A percentile compares a stretch with the other conserved stretches of the same genome.
phyloP scores from a whole-genome alignment of 1,140 invertebrate species.

The Drosophila tristis region DNA sequence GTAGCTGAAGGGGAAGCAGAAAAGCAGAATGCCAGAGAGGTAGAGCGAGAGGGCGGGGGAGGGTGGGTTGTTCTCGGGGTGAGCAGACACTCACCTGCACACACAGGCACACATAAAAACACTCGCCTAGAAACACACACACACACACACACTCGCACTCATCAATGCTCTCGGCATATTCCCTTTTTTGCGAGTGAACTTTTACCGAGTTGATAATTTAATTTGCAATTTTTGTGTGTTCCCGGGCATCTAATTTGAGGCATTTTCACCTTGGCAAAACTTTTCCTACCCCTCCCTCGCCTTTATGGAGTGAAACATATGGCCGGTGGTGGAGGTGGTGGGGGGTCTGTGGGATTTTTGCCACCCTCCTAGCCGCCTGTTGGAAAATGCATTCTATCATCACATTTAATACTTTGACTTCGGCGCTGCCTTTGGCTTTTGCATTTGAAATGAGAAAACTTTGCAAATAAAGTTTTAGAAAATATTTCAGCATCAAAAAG shows the following conservation, averaged over 20 bases:
- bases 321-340: neutral
- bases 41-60: neutral
- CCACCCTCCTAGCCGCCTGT: too few species aligned
- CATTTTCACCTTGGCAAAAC: conserved; percentile 69
- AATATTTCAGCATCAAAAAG: conserved; percentile 25
- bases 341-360: neutral
- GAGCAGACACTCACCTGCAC: conserved; percentile 17
- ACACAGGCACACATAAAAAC: conserved; percentile 29
- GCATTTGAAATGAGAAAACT: conserved; percentile 46
- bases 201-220: conserved; percentile 77
- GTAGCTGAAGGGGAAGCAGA: conserved; percentile 17
- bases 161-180: conserved; percentile 50
- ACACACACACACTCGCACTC: conserved; percentile 33
- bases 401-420: conserved; percentile 52
- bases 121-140: conserved; percentile 18
- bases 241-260: conserved; percentile 67
- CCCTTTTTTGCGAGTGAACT: conserved; percentile 48
- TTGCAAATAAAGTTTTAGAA: conserved; percentile 33
- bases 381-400: conserved; percentile 62
- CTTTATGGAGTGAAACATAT: conserved; percentile 16
- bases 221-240: conserved; percentile 65
- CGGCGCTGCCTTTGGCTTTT: conserved; percentile 39
- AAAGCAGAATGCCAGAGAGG: neutral
- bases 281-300: conserved; percentile 22
- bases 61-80: neutral